Evolutionary conservation across 2,113 vertebrate genomes (phyloP), one percentile per base, ranked within the genome.

Genomic region (Alligator sinensis): DNA sequence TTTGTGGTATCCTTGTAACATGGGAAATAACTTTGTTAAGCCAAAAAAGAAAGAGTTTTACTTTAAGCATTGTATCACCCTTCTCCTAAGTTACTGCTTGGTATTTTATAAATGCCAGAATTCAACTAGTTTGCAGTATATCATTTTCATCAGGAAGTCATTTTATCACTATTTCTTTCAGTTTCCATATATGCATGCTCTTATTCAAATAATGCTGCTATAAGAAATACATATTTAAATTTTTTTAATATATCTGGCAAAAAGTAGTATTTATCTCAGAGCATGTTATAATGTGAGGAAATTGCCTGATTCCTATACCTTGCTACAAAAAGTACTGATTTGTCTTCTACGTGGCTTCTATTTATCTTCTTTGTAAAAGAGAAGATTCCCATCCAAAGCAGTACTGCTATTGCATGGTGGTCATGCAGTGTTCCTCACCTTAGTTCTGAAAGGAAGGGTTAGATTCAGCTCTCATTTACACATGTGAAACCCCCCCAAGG

Each of bases 191-290:
- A 61, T 1, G 38, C 28, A 24, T 27, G 19, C 55, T 90, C 94
- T 11, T 96, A 25, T 91, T 96, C 94, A 87, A 87, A 77, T 94
- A 94, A 96, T 88, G 91, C 58, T 83, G 86, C 92, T 94, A 1
- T 13, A 91, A 16, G 30, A 78, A 91, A 91, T 78, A 77, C 24
- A 68, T 21, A 96, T 93, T 92, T 93, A 81, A 96, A 91, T 38
- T 96, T 97, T 62, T 86, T 63, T 90, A 38, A 5, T 47, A 47
- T 86, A 57, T 90, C 77, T 88, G 84, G 82, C 74, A 94, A 77
- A 79, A 87, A 93, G 94, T 30, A 92, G 85, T 86, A 93, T 18
- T 87, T 86, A 82, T 78, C 64, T 90, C 47, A 9, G 47, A 81
- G 82, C n/a, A 89, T 34, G 86, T 89, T 80, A 89, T 85, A 79